These are phyloP conservation scores for Lucinisca nassula DNA, from an alignment of 2,888 invertebrate genomes.

Conservation along the genomic window DNA sequence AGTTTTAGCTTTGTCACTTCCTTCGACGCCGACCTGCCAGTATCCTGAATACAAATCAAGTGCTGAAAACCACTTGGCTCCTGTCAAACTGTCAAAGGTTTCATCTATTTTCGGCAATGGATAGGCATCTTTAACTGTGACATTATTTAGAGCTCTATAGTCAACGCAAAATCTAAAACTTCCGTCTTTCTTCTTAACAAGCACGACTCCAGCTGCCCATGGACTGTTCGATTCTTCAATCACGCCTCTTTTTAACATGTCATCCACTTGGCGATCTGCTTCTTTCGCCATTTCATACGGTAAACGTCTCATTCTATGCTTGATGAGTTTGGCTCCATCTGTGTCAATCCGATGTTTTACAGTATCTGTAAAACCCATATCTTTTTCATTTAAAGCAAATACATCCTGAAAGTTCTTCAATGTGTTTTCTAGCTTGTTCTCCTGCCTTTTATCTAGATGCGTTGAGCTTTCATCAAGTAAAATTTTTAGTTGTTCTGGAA, in stretches of 20 bases:
- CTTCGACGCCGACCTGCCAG: constrained; percentile 24
- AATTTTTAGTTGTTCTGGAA: not conserved
- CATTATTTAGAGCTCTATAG: constrained; percentile 12
- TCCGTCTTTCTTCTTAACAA: constrained; percentile 23
- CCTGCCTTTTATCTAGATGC: not conserved
- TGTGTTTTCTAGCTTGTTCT: not conserved
- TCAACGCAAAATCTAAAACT: constrained; percentile 3
- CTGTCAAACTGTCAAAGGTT: constrained; percentile 21
- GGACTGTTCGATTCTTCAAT: constrained; percentile 30
- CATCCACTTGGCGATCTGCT: constrained; percentile 27
- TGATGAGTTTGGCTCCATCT: constrained; percentile 12
- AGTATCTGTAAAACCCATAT: constrained; percentile 23
- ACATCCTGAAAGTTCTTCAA: not conserved
- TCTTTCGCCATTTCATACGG: constrained; percentile 20
- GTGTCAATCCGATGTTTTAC: constrained; percentile 47
- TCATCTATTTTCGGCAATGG: constrained; percentile 27
- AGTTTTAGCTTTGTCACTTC: constrained; percentile 18
- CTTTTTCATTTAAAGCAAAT: not conserved
- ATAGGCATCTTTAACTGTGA: constrained; percentile 24
- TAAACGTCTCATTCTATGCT: constrained; percentile 21
- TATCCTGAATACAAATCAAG: constrained; percentile 19
- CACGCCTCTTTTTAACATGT: constrained; percentile 21
- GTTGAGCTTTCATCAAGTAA: not conserved
- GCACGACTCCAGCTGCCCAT: constrained; percentile 23
- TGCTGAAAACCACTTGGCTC: constrained; percentile 15